Percentiles rank a stretch among this genome's conserved stretches.
phyloP scores from a whole-genome alignment of 2,888 invertebrate species.

The Parnassius glacialis region DNA sequence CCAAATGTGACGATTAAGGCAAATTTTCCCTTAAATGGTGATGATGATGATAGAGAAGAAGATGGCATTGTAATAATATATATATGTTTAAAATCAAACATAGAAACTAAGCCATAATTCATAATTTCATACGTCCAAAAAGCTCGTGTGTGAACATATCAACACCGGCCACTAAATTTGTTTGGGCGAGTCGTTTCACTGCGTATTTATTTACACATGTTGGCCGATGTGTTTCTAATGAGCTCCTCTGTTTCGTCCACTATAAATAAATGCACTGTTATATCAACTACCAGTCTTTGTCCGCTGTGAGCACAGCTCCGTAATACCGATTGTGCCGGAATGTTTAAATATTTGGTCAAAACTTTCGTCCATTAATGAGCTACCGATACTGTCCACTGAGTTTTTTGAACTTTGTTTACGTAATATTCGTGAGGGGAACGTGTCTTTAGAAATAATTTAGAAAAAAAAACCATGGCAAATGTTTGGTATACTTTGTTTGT shows the following conservation, averaged over 20 bases:
- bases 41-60: too few species aligned
- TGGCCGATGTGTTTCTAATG: constrained; percentile 71
- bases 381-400: constrained; percentile 62
- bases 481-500: constrained; percentile 55
- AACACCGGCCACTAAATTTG: constrained; percentile 58
- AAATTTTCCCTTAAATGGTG: too few species aligned
- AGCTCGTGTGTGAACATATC: constrained; percentile 24
- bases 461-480: constrained; percentile 7
- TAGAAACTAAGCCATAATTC: too few species aligned
- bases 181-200: constrained; percentile 54
- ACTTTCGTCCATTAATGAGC: constrained; percentile 77
- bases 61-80: too few species aligned
- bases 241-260: constrained; percentile 52
- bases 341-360: constrained; percentile 74
- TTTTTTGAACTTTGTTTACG: constrained; percentile 65
- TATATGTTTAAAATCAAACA: too few species aligned
- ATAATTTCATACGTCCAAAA: constrained; percentile 26
- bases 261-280: constrained; percentile 64
- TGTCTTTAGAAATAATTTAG: constrained; percentile 47
- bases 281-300: constrained; percentile 77
- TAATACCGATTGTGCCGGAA: constrained; percentile 69
- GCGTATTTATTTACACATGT: constrained; percentile 75
- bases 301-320: constrained; percentile 49
- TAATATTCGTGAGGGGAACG: constrained; percentile 56
- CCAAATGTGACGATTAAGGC: too few species aligned